Evolutionary conservation across 2,888 invertebrate species (phyloP).

Genomic region (Cephalotes varians): DNA sequence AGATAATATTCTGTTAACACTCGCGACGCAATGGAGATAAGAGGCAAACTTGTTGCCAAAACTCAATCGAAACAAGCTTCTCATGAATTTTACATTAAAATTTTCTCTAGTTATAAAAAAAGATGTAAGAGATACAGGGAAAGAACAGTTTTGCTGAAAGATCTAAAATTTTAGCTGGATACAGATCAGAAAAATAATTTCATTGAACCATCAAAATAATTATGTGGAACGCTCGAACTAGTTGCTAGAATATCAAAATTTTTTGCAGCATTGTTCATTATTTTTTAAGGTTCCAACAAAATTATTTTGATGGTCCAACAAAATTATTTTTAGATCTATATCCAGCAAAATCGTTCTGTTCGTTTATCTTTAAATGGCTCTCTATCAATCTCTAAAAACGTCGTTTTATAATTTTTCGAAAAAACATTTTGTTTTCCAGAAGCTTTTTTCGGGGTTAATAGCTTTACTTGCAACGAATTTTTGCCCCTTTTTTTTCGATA

Average conservation of each 20-base stretch:
- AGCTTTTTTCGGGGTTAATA: neutral
- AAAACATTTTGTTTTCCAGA: neutral
- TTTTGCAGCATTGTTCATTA: too few relatives aligned
- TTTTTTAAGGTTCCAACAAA: too few relatives aligned
- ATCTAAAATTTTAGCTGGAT: too few relatives aligned
- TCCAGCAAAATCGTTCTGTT: too few relatives aligned
- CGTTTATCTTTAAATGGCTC: neutral
- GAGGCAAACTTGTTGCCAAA: neutral
- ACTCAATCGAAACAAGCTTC: neutral
- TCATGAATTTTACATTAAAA: neutral
- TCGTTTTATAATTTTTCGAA: neutral
- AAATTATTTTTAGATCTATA: too few relatives aligned
- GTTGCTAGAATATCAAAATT: too few relatives aligned
- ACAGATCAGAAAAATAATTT: too few relatives aligned
- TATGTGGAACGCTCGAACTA: too few relatives aligned
- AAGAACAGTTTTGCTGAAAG: too few relatives aligned
- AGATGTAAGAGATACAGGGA: neutral
- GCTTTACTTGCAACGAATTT: slow-evolving; percentile 9
- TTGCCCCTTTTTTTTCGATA: neutral
- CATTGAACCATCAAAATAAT: too few relatives aligned
- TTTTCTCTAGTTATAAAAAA: neutral
- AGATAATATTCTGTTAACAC: neutral
- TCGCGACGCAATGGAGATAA: neutral
- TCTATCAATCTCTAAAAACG: neutral
- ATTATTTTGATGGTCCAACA: too few relatives aligned